Evolutionary conservation across 2,113 vertebrate genomes (phyloP).

Genomic region (Acrocephalus kingi): DNA sequence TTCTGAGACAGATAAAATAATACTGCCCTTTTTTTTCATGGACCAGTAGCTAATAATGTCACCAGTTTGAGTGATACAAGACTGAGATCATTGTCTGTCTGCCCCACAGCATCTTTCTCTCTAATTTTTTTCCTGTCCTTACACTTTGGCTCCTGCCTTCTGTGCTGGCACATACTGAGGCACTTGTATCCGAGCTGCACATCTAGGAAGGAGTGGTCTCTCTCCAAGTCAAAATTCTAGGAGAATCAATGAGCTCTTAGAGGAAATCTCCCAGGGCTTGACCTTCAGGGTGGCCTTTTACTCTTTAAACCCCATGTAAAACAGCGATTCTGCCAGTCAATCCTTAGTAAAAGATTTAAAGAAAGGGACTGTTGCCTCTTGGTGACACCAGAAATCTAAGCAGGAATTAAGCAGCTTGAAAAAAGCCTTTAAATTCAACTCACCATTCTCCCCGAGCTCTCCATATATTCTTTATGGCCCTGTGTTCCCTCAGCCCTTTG

Average conservation of each 20-base stretch:
- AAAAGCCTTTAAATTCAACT: slow-evolving; percentile 62
- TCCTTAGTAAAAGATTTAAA: slow-evolving; percentile 45
- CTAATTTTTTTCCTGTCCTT: background rate
- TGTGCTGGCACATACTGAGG: slow-evolving; percentile 40
- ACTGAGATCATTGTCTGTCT: slow-evolving; percentile 33
- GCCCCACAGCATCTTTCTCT: slow-evolving; percentile 28
- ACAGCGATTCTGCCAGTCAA: slow-evolving; percentile 46
- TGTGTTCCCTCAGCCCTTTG: slow-evolving; percentile 60
- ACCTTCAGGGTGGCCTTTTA: slow-evolving; percentile 61
- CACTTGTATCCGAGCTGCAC: slow-evolving; percentile 26
- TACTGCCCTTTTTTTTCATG: slow-evolving; percentile 34
- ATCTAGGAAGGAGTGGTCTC: slow-evolving; percentile 33
- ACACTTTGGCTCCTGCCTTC: slow-evolving; percentile 36
- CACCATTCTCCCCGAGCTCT: slow-evolving; percentile 27
- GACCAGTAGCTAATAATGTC: slow-evolving; percentile 33
- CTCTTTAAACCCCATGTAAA: slow-evolving; percentile 47
- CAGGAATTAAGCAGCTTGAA: slow-evolving; percentile 63
- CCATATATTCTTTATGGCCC: slow-evolving; percentile 58
- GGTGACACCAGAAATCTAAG: slow-evolving; percentile 58
- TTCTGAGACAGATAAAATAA: slow-evolving; percentile 47
- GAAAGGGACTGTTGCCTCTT: slow-evolving; percentile 45
- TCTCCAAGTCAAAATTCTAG: slow-evolving; percentile 4
- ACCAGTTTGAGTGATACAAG: background rate
- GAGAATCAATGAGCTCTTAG: slow-evolving; percentile 65
- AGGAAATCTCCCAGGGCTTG: slow-evolving; percentile 51